Evolutionary conservation across 2,888 invertebrate genomes (phyloP).

Genomic region (Meloe dianella): DNA sequence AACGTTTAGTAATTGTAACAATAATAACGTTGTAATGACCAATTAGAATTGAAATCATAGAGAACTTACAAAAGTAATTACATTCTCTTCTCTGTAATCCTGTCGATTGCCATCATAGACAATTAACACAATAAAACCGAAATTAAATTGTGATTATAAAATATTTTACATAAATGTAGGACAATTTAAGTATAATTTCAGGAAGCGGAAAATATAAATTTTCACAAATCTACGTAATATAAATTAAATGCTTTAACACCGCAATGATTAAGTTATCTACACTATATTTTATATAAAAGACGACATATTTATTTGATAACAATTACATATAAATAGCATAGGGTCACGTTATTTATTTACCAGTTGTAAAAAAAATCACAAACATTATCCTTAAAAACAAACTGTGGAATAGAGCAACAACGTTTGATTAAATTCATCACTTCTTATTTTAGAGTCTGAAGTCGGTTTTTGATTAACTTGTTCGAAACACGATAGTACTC

Average conservation of each 20-base stretch:
- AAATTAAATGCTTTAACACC: conserved; percentile 4
- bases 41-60: neutral
- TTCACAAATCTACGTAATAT: neutral
- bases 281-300: conserved; percentile 8
- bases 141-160: neutral
- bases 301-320: conserved; percentile 8
- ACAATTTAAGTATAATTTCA: neutral
- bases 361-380: conserved; percentile 5
- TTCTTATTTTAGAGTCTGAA: neutral
- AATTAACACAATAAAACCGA: conserved; percentile 5
- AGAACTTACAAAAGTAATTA: neutral
- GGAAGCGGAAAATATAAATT: conserved; percentile 10
- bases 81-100: neutral
- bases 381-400: conserved; percentile 7
- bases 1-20: neutral
- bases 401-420: conserved; percentile 6
- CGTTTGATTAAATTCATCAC: neutral
- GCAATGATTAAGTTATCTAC: conserved; percentile 4
- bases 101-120: neutral
- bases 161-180: neutral
- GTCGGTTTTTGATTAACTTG: conserved; percentile 1
- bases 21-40: neutral
- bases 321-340: neutral
- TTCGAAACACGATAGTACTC: neutral
- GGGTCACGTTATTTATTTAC: conserved; percentile 9